A percentile compares a stretch with the other conserved stretches of the same genome.
Conservation (phyloP, 2,888 invertebrate species). For the Halictus quadricinctus region DNA sequence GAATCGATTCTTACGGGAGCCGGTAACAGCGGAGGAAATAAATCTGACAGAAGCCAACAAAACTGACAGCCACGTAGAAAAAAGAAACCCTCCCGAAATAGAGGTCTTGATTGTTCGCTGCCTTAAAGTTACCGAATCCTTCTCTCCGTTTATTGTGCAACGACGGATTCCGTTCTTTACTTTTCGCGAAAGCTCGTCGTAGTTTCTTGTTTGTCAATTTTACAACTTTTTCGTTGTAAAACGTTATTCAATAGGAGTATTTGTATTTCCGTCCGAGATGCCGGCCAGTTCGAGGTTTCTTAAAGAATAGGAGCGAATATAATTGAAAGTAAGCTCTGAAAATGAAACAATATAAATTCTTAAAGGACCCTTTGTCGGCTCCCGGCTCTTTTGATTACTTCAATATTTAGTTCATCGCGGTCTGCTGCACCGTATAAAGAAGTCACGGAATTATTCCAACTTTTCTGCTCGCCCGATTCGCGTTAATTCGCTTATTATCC, state of each 20-base stretch:
- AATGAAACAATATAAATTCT: conserved; percentile 59
- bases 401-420: conserved; percentile 39
- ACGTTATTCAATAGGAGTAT: not conserved
- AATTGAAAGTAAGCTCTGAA: conserved; percentile 50
- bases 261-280: not conserved
- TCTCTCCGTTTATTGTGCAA: not conserved
- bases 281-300: not conserved
- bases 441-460: conserved; percentile 47
- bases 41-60: conserved; percentile 18
- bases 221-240: not conserved
- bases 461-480: conserved; percentile 47
- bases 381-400: conserved; percentile 46
- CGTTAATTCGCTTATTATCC: conserved; percentile 53
- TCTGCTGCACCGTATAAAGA: conserved; percentile 39
- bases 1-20: conserved; percentile 26
- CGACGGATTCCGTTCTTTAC: not conserved
- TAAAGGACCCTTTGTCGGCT: conserved; percentile 21
- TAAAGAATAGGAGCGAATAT: conserved; percentile 5
- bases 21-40: not conserved
- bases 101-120: not conserved
- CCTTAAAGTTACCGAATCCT: not conserved
- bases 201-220: not conserved
- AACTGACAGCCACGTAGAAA: not conserved
- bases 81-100: not conserved
- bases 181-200: not conserved